Percentiles rank a stretch among this genome's conserved stretches.
phyloP scores from a whole-genome alignment of 30 jellyfish, hydroid and myxozoan genomes.

The Aurelia coerulea region DNA sequence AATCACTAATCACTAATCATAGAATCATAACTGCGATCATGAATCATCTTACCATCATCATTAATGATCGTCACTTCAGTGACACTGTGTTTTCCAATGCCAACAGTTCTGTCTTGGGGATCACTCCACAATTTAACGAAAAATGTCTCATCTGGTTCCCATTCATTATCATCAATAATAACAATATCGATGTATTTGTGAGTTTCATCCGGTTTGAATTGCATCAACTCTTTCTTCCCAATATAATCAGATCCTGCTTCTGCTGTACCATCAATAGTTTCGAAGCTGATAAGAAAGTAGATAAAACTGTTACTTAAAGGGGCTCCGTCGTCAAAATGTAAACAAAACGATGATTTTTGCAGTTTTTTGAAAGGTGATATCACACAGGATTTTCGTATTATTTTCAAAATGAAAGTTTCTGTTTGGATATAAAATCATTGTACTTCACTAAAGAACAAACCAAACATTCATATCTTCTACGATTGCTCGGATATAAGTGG shows the following conservation, averaged over 20 bases:
- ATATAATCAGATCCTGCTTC: conserved; percentile 95
- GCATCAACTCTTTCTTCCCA: conserved; percentile 86
- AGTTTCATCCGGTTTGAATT: conserved; percentile 78
- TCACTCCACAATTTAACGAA: conserved; percentile 85
- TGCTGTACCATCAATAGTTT: conserved; percentile 97
- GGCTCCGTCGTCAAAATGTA: no score
- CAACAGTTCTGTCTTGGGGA: conserved; percentile 67
- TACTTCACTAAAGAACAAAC: no score
- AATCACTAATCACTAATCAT: no score
- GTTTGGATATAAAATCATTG: no score
- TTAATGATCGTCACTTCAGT: conserved; percentile 94
- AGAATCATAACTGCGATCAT: no score
- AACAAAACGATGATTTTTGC: no score
- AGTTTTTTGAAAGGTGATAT: no score
- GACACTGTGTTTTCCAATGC: conserved; percentile 92
- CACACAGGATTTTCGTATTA: no score
- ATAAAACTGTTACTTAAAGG: not conserved
- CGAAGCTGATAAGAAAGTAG: conserved; percentile 60
- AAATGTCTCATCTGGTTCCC: conserved; percentile 99
- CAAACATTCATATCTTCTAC: no score
- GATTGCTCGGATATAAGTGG: no score
- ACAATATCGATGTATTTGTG: conserved; percentile 86
- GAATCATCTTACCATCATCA: conserved; percentile 85
- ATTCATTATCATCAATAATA: conserved; percentile 90
- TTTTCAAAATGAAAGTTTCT: no score